These are phyloP conservation scores for Champsocephalus gunnari DNA, from an alignment of 2,797 vertebrate species.

Conservation along the genomic window DNA sequence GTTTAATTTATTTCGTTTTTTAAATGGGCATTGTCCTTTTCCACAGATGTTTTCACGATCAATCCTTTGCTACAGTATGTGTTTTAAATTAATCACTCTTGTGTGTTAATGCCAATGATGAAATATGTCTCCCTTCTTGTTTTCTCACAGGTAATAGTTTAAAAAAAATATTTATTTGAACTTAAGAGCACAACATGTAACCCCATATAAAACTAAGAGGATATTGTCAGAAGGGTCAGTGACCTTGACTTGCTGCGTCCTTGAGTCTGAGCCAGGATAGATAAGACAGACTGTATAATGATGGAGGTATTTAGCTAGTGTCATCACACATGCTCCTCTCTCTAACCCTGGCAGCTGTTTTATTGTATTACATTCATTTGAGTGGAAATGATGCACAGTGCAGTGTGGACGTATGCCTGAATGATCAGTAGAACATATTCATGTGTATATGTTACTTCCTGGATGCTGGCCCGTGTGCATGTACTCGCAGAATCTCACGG, in stretches of 20 bases:
- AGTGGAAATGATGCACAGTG: slow-evolving; percentile 6
- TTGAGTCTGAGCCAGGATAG: slow-evolving; percentile 16
- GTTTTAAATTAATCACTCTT: slow-evolving; percentile 6
- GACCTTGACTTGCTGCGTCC: slow-evolving; percentile 7
- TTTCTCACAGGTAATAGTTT: slow-evolving; percentile 11
- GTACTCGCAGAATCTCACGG: slow-evolving; percentile 9
- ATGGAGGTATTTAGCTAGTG: background rate
- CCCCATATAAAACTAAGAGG: background rate
- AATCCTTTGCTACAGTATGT: slow-evolving; percentile 8
- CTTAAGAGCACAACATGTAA: slow-evolving; percentile 19
- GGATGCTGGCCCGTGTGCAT: slow-evolving; percentile 22
- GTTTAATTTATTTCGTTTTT: slow-evolving; percentile 9
- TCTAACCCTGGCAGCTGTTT: slow-evolving; percentile 10
- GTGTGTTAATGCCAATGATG: slow-evolving; percentile 14
- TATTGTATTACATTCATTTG: slow-evolving; percentile 12
- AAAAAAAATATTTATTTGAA: slow-evolving; percentile 7
- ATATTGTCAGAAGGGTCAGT: slow-evolving; percentile 3
- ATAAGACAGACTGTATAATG: slow-evolving; percentile 23
- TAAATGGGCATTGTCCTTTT: background rate
- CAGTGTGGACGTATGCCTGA: background rate
- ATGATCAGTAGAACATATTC: slow-evolving; percentile 1
- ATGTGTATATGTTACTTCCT: slow-evolving; percentile 13
- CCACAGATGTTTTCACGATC: slow-evolving; percentile 3
- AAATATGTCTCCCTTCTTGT: slow-evolving; percentile 2
- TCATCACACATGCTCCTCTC: background rate